Conservation (phyloP, 2,797 vertebrate species). For the Tolypeutes matacus region DNA sequence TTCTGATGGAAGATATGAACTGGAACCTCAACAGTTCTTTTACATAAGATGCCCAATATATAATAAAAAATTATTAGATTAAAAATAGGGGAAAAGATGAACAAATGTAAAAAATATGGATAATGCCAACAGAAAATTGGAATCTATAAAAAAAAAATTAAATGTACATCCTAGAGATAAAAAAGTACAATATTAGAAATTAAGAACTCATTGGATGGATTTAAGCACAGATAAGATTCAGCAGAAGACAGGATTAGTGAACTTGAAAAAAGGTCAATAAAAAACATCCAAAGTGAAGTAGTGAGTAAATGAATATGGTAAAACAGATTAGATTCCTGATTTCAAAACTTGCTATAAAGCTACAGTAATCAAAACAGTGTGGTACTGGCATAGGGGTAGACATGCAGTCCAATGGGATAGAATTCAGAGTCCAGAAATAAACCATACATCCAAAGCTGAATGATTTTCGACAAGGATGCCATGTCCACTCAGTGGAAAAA, state of each 20-base stretch:
- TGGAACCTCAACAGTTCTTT: neutral
- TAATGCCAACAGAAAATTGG: neutral
- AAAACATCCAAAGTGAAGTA: neutral
- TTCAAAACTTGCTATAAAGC: no score
- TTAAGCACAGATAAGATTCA: neutral
- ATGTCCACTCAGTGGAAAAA: no score
- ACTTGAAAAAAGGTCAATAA: slow-evolving; percentile 19
- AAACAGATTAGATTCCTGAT: neutral
- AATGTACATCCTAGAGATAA: neutral
- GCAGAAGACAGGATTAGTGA: neutral
- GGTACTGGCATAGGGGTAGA: no score
- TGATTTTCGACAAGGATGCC: no score
- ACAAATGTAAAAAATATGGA: slow-evolving; percentile 34
- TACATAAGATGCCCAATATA: neutral
- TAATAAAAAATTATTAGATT: neutral
- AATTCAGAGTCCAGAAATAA: no score
- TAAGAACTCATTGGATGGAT: neutral
- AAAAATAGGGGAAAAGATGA: neutral
- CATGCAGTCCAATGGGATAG: no score
- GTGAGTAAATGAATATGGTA: neutral
- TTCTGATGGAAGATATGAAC: slow-evolving; percentile 4
- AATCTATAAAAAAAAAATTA: slow-evolving; percentile 8
- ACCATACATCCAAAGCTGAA: no score
- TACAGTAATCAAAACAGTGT: no score
- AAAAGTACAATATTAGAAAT: slow-evolving; percentile 16